Percentiles rank a stretch among this genome's conserved stretches.
Conservation (phyloP, 2,113 vertebrate species). For the Platysteira castanea region DNA sequence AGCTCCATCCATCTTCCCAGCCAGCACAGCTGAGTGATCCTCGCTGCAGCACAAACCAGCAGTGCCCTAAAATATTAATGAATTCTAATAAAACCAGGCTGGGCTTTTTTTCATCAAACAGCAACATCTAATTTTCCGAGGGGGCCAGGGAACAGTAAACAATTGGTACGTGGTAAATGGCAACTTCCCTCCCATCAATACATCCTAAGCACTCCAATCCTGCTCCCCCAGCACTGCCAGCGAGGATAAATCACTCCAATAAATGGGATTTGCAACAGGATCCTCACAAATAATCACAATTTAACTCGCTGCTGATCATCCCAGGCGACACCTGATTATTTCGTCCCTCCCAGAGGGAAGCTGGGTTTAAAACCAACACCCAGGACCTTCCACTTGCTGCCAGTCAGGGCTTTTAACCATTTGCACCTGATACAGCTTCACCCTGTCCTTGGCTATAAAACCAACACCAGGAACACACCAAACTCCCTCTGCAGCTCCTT, state of each 20-base stretch:
- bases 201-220: background rate
- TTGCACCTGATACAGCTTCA: background rate
- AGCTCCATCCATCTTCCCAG: background rate
- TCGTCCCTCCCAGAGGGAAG: background rate
- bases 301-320: conserved; percentile 37
- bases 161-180: background rate
- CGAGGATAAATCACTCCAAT: conserved; percentile 45
- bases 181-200: background rate
- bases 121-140: conserved; percentile 1
- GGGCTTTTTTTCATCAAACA: background rate
- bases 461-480: rapidly evolving
- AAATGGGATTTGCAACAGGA: conserved; percentile 28
- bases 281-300: conserved; percentile 47
- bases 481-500: background rate
- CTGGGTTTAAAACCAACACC: background rate
- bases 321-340: conserved; percentile 22
- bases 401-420: background rate
- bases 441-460: background rate
- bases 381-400: background rate
- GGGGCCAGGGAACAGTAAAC: conserved; percentile 35
- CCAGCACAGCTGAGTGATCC: background rate
- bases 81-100: background rate
- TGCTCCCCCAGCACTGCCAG: background rate
- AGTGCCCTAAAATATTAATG: conserved; percentile 24
- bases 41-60: background rate